phyloP scores from a whole-genome alignment of 2,888 invertebrate genomes.

The Cosmorhoe ocellata region DNA sequence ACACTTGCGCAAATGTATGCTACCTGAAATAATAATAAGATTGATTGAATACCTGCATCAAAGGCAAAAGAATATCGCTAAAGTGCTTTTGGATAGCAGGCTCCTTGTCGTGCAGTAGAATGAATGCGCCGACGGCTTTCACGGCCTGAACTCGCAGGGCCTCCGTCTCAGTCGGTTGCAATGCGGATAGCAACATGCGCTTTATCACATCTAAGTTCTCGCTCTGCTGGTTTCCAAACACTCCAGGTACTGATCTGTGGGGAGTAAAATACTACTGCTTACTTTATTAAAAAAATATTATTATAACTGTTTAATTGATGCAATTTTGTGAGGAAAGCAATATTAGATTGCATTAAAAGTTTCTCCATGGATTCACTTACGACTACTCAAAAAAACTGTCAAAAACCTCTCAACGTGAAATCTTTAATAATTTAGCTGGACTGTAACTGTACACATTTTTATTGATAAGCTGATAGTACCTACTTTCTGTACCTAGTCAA shows the following conservation, averaged over 20 bases:
- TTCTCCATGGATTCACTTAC: background rate
- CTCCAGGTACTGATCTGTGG: conserved; percentile 93
- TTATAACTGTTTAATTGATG: no score
- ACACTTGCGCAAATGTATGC: no score
- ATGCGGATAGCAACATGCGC: conserved; percentile 94
- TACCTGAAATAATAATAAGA: no score
- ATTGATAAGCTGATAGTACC: no score
- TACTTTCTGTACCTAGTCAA: no score
- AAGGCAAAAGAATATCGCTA: conserved; percentile 90
- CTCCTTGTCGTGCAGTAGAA: conserved; percentile 96
- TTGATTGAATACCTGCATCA: conserved; percentile 83
- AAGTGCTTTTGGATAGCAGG: conserved; percentile 94
- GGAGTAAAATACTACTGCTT: conserved; percentile 1
- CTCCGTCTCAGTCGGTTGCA: conserved; percentile 87
- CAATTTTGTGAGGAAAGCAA: background rate
- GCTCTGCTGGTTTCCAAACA: conserved; percentile 97
- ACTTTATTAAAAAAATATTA: background rate
- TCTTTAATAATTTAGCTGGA: no score
- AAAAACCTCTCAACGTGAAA: no score
- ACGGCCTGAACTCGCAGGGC: conserved; percentile 92
- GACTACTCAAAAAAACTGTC: conserved; percentile 3
- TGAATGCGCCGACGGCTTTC: conserved; percentile 92
- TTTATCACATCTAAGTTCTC: conserved; percentile 96
- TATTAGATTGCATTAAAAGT: conserved; percentile 4
- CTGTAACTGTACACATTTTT: no score